These are phyloP conservation scores for Sardinella longiceps DNA, from an alignment of 2,797 vertebrate species.

Conservation along the genomic window DNA sequence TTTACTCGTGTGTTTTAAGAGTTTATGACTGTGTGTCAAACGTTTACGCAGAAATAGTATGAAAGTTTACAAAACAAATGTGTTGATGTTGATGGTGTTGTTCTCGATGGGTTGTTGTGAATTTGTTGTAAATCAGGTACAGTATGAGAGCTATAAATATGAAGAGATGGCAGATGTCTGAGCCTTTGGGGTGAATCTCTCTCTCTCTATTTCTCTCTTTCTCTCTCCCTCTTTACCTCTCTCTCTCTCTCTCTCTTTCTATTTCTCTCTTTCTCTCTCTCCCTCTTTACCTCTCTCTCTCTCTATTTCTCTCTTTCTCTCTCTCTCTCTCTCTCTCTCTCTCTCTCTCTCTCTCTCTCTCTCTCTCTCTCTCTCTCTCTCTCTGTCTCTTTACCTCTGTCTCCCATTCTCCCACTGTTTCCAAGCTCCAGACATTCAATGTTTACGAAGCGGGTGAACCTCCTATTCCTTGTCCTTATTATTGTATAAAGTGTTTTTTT, in stretches of 20 bases:
- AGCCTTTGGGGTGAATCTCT: constrained; percentile 15
- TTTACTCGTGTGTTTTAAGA: constrained; percentile 36
- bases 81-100: constrained; percentile 40
- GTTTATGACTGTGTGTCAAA: constrained; percentile 48
- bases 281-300: background rate
- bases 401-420: background rate
- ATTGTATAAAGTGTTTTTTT: constrained; percentile 46
- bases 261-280: background rate
- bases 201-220: background rate
- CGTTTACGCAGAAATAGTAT: constrained; percentile 42
- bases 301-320: background rate
- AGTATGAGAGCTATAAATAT: constrained; percentile 18
- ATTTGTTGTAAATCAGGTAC: constrained; percentile 41
- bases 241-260: background rate
- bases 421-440: background rate
- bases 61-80: constrained; percentile 45
- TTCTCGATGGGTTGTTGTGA: constrained; percentile 40
- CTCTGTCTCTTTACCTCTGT: background rate
- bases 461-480: constrained; percentile 40
- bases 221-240: background rate
- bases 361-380: background rate
- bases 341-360: background rate
- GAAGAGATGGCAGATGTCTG: constrained; percentile 20
- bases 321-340: background rate
- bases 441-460: constrained; percentile 39